Conservation (phyloP, 2,113 vertebrate species). For the Chaetodon auriga region DNA sequence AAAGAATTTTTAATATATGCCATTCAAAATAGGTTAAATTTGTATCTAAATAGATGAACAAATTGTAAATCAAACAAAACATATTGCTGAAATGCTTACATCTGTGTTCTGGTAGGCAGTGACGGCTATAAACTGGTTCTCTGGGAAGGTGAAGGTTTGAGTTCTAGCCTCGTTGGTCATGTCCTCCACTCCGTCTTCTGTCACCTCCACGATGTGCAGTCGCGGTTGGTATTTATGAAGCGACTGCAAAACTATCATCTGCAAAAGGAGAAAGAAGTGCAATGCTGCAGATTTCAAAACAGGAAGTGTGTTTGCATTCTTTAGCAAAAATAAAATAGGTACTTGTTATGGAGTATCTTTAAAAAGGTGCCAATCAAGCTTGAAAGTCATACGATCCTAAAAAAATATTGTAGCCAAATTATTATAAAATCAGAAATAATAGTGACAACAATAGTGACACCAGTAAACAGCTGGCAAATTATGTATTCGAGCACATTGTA, state of each 20-base stretch:
- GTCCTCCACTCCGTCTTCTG: slow-evolving; percentile 97
- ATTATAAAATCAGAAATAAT: background rate
- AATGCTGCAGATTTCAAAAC: background rate
- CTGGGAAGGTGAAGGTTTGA: slow-evolving; percentile 96
- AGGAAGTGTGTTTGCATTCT: background rate
- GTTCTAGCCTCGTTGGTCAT: slow-evolving; percentile 94
- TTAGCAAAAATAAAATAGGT: background rate
- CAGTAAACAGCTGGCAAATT: background rate
- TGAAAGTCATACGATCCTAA: background rate
- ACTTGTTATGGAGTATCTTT: background rate
- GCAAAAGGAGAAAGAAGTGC: slow-evolving; percentile 39
- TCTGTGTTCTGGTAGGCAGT: slow-evolving; percentile 99
- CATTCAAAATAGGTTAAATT: background rate
- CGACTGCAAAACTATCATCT: slow-evolving; percentile 99
- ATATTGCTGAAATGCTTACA: slow-evolving; percentile 81
- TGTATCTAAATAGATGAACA: background rate
- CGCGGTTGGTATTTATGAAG: slow-evolving; percentile 97
- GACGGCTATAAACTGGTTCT: slow-evolving; percentile 98
- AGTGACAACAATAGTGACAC: background rate
- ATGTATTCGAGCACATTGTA: background rate
- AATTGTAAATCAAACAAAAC: background rate
- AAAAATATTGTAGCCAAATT: too few species aligned
- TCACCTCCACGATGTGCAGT: slow-evolving; percentile 98
- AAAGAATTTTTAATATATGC: background rate
- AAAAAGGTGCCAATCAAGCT: background rate